Percentiles rank a stretch among this genome's conserved stretches.
Evolutionary conservation across 2,797 vertebrate species (phyloP).

Genomic region (Molossus alvarezi): DNA sequence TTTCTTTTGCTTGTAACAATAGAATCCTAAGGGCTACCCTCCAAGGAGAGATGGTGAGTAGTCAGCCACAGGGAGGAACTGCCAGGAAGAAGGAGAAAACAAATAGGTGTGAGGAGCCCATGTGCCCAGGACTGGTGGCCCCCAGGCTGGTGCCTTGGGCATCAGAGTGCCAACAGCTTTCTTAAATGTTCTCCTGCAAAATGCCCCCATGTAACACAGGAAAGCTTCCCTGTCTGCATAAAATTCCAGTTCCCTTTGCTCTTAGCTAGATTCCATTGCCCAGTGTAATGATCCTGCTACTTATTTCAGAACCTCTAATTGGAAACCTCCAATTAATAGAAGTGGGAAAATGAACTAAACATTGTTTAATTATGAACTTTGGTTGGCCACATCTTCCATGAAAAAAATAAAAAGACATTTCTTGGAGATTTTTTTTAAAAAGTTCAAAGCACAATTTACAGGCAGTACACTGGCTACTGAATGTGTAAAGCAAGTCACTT

Average conservation of each 20-base stretch:
- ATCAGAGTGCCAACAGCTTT: neutral
- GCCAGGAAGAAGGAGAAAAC: neutral
- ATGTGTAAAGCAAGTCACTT: neutral
- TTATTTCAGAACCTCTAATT: neutral
- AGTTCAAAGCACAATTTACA: neutral
- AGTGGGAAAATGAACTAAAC: constrained; percentile 18
- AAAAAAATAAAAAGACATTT: constrained; percentile 56
- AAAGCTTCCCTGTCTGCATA: neutral
- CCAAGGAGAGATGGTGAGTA: neutral
- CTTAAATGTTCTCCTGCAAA: neutral
- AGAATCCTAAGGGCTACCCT: neutral
- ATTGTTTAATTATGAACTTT: constrained; percentile 61
- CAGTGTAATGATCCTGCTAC: neutral
- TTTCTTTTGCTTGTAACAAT: neutral
- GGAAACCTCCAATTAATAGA: constrained; percentile 51
- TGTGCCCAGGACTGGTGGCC: neutral
- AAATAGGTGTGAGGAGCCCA: neutral
- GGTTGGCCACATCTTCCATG: neutral
- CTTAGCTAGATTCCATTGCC: neutral
- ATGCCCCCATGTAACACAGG: neutral
- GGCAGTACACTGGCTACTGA: neutral
- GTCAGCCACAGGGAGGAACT: neutral
- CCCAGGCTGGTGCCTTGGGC: neutral
- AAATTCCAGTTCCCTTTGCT: neutral
- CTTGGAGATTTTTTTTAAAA: no score